These are phyloP conservation scores for Echinops telfairi DNA, from an alignment of 2,113 vertebrate genomes.

Conservation along the genomic window DNA sequence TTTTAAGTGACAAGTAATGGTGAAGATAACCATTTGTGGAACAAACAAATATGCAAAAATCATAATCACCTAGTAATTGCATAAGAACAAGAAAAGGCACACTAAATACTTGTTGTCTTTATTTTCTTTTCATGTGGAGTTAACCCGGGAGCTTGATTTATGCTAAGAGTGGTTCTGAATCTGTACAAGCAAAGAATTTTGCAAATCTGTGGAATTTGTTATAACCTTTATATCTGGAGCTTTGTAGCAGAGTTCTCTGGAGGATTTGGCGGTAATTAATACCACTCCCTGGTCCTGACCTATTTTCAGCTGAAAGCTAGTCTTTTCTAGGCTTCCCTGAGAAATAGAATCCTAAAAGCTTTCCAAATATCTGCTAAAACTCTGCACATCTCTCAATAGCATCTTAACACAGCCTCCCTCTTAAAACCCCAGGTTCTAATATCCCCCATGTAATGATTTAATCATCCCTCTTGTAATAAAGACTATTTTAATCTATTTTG, in stretches of 20 bases:
- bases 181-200: background rate
- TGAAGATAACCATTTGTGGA: constrained; percentile 31
- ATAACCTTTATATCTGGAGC: constrained; percentile 62
- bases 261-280: constrained; percentile 83
- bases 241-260: constrained; percentile 71
- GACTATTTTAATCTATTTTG: constrained; percentile 60
- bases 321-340: constrained; percentile 67
- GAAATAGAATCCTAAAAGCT: constrained; percentile 78
- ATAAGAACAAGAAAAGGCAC: background rate
- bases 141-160: constrained; percentile 42
- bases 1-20: constrained; percentile 10
- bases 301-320: constrained; percentile 76
- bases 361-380: constrained; percentile 82
- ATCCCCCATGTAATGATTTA: constrained; percentile 73
- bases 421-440: constrained; percentile 66
- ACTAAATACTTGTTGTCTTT: background rate
- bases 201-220: constrained; percentile 65
- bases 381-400: constrained; percentile 58
- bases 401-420: constrained; percentile 68
- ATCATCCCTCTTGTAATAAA: constrained; percentile 68
- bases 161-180: constrained; percentile 37
- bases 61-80: constrained; percentile 3
- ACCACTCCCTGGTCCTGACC: constrained; percentile 72
- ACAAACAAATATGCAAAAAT: constrained; percentile 39
- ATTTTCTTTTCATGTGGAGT: background rate